Base-by-base conservation (phyloP, 2,888 invertebrate genomes). In the Pseudanteris insignis region DNA sequence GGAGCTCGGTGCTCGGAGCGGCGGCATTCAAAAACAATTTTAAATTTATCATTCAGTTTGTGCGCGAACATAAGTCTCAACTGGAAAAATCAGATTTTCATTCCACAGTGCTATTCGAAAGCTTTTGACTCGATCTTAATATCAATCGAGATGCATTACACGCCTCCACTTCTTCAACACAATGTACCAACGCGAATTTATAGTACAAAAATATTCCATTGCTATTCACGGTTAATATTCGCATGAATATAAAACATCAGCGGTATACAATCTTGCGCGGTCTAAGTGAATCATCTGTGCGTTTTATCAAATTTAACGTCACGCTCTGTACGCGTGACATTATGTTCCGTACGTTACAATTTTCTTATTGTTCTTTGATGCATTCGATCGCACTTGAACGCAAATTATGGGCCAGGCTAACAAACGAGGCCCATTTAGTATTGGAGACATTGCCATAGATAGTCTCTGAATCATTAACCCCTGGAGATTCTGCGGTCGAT, bases 401-500 rank as follows among this genome's bases (percentile, higher is more conserved):
- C 3, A 3, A 6, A 18, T 18, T 18, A 18, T 18, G 6, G 18
- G 18, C 18, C 6, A 6, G 18, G 4, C 18, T 18, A 18, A n/a
- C n/a, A n/a, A n/a, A n/a, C n/a, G n/a, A n/a, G n/a, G n/a, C 25
- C 14, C 9, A 21, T 51, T 33, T 12, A 41, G 36, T 36, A 18
- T 18, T 6, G 18, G 18, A 18, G 6, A 18, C 32, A 48, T 43
- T 13, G 50, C 51, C 40, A 26, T 36, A 40, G 51, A 55, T 61
- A 61, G 50, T 55, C 46, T 46, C 55, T 55, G 50, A 51, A 38
- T 36, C 61, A 29, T 50, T 32, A 55, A 44, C 36, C 40, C 37
- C 40, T 36, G 40, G 46, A 51, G 55, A 61, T 36, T 36, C 12
- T 32, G 54, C 28, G 60, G 43, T 53, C 48, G 38, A 21, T 9